Conservation (phyloP, 2,888 invertebrate genomes). For the Melikaiella ostensackeni region DNA sequence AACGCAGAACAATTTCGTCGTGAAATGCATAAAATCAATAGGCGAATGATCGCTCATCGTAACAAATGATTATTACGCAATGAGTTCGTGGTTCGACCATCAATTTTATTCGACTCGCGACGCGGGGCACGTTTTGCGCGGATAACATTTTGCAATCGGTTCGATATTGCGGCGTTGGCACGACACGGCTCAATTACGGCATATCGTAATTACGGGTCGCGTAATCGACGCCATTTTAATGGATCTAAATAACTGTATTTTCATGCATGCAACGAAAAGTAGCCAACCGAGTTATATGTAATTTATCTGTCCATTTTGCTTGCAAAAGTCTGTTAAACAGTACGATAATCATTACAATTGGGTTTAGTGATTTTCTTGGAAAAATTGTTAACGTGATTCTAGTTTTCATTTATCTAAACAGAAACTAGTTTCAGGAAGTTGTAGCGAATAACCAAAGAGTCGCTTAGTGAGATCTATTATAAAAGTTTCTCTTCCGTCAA, state of each 20-base stretch:
- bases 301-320: conserved; percentile 34
- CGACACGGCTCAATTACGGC: conserved; percentile 54
- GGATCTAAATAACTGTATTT: conserved; percentile 42
- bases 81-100: conserved; percentile 39
- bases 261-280: conserved; percentile 28
- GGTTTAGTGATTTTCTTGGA: conserved; percentile 3
- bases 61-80: conserved; percentile 38
- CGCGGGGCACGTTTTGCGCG: conserved; percentile 15
- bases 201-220: conserved; percentile 51
- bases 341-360: background rate
- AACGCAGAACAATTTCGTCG: conserved; percentile 32
- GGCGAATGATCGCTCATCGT: conserved; percentile 36
- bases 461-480: background rate
- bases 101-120: conserved; percentile 44
- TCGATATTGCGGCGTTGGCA: conserved; percentile 36
- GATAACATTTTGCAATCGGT: conserved; percentile 13
- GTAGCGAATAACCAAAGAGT: background rate
- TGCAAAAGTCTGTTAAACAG: conserved; percentile 31
- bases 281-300: background rate
- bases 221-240: conserved; percentile 55
- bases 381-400: background rate
- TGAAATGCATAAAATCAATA: conserved; percentile 40
- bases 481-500: conserved; percentile 11
- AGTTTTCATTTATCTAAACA: conserved; percentile 15
- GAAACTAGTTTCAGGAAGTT: background rate